A percentile compares a stretch with the other conserved stretches of the same genome.
phyloP scores from a whole-genome alignment of 1,140 invertebrate genomes.

The Drosophila repleta region DNA sequence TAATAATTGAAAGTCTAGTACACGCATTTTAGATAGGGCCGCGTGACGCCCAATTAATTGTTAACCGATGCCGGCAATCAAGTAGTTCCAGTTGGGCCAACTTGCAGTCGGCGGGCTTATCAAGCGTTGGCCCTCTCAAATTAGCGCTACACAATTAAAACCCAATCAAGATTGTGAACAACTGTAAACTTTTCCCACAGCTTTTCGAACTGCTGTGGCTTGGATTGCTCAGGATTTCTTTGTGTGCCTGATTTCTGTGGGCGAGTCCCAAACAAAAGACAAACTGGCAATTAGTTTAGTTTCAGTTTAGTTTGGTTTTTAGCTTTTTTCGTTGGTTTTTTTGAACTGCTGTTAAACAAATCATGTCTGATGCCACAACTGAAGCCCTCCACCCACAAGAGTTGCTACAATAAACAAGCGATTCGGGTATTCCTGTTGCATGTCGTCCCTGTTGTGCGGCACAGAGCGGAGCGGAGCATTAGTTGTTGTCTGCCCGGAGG shows the following conservation, averaged over 20 bases:
- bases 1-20: neutral
- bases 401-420: conserved; percentile 30
- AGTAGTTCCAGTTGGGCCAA: conserved; percentile 21
- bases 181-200: conserved; percentile 71
- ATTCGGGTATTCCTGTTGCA: conserved; percentile 13
- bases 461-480: too few species aligned
- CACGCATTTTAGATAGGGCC: conserved; percentile 8
- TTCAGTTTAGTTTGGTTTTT: conserved; percentile 37
- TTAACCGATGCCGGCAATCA: conserved; percentile 43
- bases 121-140: conserved; percentile 48
- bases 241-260: conserved; percentile 42
- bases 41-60: conserved; percentile 35
- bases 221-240: conserved; percentile 8
- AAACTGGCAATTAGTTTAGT: conserved; percentile 69
- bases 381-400: conserved; percentile 2
- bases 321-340: conserved; percentile 10
- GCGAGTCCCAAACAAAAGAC: conserved; percentile 56
- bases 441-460: conserved; percentile 11
- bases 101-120: conserved; percentile 21
- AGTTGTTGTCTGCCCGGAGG: conserved; percentile 30
- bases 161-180: conserved; percentile 67
- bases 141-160: conserved; percentile 69
- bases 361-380: conserved; percentile 27
- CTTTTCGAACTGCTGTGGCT: conserved; percentile 38
- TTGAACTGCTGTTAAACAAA: conserved; percentile 63